Evolutionary conservation across 2,888 invertebrate genomes (phyloP).

Genomic region (Aphelenchoides bicaudatus): DNA sequence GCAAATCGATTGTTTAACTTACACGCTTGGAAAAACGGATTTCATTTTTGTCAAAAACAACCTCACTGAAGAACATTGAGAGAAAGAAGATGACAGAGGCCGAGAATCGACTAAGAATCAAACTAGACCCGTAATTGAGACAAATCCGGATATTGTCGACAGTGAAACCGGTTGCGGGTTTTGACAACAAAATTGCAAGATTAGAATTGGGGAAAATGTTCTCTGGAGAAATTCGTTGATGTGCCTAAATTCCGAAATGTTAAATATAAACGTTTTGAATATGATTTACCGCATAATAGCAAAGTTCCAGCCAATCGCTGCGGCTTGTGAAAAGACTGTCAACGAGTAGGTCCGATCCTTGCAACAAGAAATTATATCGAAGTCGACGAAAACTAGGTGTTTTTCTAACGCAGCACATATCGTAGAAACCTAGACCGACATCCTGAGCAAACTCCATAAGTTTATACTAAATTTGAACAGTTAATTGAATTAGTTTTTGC

Average conservation of each 20-base stretch:
- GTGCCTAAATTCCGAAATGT: constrained; percentile 6
- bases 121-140: not conserved
- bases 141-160: constrained; percentile 5
- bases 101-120: constrained; percentile 25
- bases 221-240: not conserved
- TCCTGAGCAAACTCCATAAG: constrained; percentile 13
- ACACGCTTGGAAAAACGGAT: constrained; percentile 2
- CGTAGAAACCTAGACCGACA: too few species aligned
- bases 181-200: not conserved
- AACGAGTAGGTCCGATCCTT: constrained; percentile 1
- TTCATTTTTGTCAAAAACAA: constrained; percentile 12
- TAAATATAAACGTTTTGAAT: not conserved
- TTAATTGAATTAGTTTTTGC: too few species aligned
- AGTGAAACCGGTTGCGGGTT: not conserved
- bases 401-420: too few species aligned
- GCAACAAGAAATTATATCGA: too few species aligned
- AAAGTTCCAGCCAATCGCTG: constrained; percentile 14
- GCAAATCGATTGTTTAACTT: not conserved
- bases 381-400: too few species aligned
- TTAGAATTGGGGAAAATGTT: not conserved
- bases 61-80: constrained; percentile 21
- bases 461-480: not conserved
- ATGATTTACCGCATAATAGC: not conserved
- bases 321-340: constrained; percentile 12
- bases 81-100: constrained; percentile 25